Evolutionary conservation across 2,113 vertebrate species (phyloP), one percentile per base, ranked within the genome.

Genomic region (Myocastor coypus): DNA sequence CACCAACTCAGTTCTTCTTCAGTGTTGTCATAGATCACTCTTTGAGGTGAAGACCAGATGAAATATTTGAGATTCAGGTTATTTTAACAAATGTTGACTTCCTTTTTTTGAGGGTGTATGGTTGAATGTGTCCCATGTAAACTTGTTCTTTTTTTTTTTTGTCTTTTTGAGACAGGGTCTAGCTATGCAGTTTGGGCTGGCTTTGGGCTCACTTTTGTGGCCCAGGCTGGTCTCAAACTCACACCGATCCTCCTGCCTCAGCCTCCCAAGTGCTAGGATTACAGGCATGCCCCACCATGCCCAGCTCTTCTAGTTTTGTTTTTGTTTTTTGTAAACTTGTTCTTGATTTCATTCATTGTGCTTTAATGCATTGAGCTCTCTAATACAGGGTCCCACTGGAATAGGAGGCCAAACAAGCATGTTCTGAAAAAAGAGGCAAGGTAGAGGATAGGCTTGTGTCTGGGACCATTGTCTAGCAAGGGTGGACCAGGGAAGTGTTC

Each of bases 51-150:
- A 63, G 81, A 46, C 34, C 64, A 91, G 46, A 7, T 16, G 66
- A 89, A 80, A 26, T 68, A 71, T 83, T 85, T 83, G 64, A 81
- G 61, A 5, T 57, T 91, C 26, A 37, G 2, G 26, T 92, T 66
- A 80, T 52, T 52, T 37, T 37, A 11, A 50, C 78, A 92, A 92
- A 30, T 14, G 75, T 42, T 83, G 64, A 40, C n/a, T 83, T 83
- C 88, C 85, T 63, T 88, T 87, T 87, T 69, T 85, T 52, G 9
- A 88, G 17, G n/a, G 1, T 83, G 66, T 26, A 20, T 37, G 68
- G 64, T 93, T 86, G 57, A 95, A 75, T 64, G 61, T 59, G 32
- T 34, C 75, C n/a, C 75, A 26, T 32, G 66, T 92, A 81, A 90
- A 87, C 66, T n/a, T n/a, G n/a, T 55, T 75, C 2, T 55, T 10